Evolutionary conservation across 2,797 vertebrate genomes (phyloP).

Genomic region (Sebastes steindachneri): DNA sequence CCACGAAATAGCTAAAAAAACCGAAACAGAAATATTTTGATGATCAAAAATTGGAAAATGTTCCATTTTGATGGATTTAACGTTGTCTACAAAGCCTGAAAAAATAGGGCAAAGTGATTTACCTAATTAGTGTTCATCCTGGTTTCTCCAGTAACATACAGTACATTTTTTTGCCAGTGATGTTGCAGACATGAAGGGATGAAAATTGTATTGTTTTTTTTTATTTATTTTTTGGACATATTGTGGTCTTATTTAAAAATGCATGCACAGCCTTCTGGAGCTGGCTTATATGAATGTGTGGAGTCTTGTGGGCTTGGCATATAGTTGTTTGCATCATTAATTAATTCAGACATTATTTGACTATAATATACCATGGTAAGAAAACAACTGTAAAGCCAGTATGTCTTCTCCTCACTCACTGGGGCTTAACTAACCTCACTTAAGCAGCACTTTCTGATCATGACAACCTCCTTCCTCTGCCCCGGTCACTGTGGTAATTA

Average conservation of each 20-base stretch:
- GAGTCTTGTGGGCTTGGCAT: background rate
- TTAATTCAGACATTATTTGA: background rate
- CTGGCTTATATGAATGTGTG: background rate
- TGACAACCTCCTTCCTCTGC: conserved; percentile 9
- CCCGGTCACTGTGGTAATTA: conserved; percentile 40
- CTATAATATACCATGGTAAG: background rate
- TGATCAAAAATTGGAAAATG: background rate
- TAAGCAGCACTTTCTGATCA: conserved; percentile 5
- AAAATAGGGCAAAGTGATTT: background rate
- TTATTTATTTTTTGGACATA: background rate
- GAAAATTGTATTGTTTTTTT: background rate
- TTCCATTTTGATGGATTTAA: background rate
- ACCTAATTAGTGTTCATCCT: background rate
- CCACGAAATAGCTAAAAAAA: background rate
- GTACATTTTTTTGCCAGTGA: too few species aligned
- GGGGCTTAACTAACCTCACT: conserved; percentile 1
- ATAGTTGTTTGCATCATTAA: background rate
- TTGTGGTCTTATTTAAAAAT: background rate
- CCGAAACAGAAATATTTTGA: background rate
- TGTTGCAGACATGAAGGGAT: background rate
- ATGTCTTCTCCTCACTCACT: background rate
- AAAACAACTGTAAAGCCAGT: background rate
- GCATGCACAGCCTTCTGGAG: too few species aligned
- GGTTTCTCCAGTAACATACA: background rate
- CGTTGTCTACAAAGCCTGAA: background rate